Conservation (phyloP, 2,797 vertebrate species). For the Gymnothorax reevesii region DNA sequence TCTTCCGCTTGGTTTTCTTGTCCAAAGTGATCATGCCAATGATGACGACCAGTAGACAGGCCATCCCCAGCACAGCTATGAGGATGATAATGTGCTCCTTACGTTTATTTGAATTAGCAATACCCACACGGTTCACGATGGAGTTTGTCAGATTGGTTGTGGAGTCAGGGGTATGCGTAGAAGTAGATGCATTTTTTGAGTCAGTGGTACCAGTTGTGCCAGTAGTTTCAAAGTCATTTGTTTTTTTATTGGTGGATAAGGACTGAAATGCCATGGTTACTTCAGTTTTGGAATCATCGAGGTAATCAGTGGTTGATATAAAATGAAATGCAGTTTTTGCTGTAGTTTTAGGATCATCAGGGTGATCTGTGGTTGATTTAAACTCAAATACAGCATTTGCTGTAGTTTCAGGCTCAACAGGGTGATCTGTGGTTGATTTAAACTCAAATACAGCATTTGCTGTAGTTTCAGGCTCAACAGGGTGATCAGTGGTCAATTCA, state of each 20-base stretch:
- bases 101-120: background rate
- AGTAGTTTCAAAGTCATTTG: background rate
- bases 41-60: background rate
- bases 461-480: background rate
- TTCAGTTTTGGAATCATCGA: too few species aligned
- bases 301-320: background rate
- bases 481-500: background rate
- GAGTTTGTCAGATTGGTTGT: background rate
- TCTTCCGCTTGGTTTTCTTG: slow-evolving; percentile 45
- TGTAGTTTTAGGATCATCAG: background rate
- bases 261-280: background rate
- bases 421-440: background rate
- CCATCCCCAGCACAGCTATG: background rate
- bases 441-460: background rate
- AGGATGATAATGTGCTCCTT: background rate
- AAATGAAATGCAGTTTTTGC: background rate
- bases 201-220: too few species aligned
- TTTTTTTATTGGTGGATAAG: background rate
- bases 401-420: background rate
- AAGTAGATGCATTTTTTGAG: background rate
- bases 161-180: background rate
- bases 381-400: background rate
- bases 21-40: slow-evolving; percentile 14
- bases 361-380: background rate
- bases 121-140: background rate